Conservation (phyloP, 2,797 vertebrate species). For the Trachops cirrhosus region DNA sequence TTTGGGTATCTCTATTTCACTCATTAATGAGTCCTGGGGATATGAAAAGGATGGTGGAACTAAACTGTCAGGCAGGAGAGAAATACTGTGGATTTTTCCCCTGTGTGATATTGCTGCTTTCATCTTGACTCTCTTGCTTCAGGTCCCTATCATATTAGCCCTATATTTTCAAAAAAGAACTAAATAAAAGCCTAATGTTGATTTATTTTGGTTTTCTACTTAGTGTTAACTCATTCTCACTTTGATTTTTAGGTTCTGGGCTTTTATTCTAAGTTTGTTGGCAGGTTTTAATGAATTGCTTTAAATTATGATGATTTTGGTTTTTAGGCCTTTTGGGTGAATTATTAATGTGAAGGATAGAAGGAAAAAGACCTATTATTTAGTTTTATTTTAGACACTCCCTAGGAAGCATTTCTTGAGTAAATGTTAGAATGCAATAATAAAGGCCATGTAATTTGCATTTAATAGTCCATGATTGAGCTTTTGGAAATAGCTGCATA, state of each 20-base stretch:
- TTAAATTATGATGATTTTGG: constrained; percentile 64
- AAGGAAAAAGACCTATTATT: constrained; percentile 51
- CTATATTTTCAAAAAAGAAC: constrained; percentile 28
- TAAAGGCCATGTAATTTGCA: constrained; percentile 69
- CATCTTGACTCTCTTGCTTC: constrained; percentile 26
- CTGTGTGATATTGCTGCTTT: constrained; percentile 5
- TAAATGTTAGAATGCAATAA: constrained; percentile 62
- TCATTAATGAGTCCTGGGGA: constrained; percentile 69
- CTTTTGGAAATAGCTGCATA: constrained; percentile 64
- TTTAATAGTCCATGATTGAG: constrained; percentile 46
- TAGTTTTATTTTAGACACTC: constrained; percentile 62
- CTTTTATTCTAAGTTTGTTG: constrained; percentile 44
- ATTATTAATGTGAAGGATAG: constrained; percentile 52
- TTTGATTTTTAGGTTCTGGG: constrained; percentile 53
- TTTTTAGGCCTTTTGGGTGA: constrained; percentile 49
- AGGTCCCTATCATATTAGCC: neutral
- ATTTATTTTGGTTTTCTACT: constrained; percentile 51
- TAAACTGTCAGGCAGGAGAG: constrained; percentile 41
- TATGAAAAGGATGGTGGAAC: constrained; percentile 58
- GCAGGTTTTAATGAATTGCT: constrained; percentile 58
- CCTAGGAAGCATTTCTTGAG: constrained; percentile 38
- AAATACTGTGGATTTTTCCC: constrained; percentile 1
- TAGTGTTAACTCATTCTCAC: constrained; percentile 35
- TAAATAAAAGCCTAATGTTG: constrained; percentile 38
- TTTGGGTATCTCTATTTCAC: constrained; percentile 62